A percentile compares a stretch with the other conserved stretches of the same genome.
Evolutionary conservation across 1,140 invertebrate species (phyloP).

Genomic region (Drosophila pectinifera): DNA sequence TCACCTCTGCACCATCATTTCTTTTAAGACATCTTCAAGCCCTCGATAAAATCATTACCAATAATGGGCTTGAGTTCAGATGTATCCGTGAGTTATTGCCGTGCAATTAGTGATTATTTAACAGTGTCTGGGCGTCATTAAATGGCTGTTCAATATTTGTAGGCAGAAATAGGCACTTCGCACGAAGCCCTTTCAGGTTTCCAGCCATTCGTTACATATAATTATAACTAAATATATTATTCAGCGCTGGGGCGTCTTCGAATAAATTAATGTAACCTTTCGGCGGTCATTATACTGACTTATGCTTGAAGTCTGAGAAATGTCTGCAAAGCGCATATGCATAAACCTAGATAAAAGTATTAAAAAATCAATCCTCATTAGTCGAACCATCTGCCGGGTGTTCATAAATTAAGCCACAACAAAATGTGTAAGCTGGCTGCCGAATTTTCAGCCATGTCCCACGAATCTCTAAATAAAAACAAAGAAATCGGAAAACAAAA

Average conservation of each 20-base stretch:
- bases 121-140: neutral
- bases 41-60: neutral
- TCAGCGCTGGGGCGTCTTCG: neutral
- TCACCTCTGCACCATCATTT: neutral
- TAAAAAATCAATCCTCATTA: slow-evolving; percentile 23
- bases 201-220: slow-evolving; percentile 4
- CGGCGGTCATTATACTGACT: slow-evolving; percentile 4
- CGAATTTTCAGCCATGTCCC: neutral
- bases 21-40: no score
- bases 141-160: slow-evolving; percentile 1
- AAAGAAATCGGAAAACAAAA: neutral
- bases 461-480: slow-evolving; percentile 18
- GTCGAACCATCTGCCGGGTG: neutral
- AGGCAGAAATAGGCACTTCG: neutral
- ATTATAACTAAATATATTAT: slow-evolving; percentile 8
- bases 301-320: slow-evolving; percentile 3
- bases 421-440: slow-evolving; percentile 2
- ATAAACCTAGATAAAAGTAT: neutral
- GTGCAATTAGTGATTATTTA: slow-evolving; percentile 17
- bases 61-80: neutral
- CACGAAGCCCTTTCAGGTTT: neutral
- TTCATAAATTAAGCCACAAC: slow-evolving; percentile 32
- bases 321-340: slow-evolving; percentile 19
- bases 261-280: slow-evolving; percentile 22
- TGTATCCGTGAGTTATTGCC: neutral